Conservation (phyloP, 2,797 vertebrate species). For the Argentina silus region DNA sequence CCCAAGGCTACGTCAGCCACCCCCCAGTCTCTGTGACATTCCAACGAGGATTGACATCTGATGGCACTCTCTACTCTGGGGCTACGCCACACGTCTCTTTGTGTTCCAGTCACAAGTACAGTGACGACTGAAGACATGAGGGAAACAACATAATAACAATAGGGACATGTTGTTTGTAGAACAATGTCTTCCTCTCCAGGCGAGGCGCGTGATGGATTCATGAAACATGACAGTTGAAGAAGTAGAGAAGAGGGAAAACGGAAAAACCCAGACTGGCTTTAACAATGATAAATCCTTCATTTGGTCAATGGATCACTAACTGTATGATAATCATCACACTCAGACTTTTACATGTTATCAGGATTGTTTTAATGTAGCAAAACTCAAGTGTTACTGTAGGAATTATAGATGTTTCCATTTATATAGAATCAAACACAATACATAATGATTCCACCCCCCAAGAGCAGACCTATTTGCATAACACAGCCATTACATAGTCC, state of each 20-base stretch:
- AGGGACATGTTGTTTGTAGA: conserved; percentile 59
- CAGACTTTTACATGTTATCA: background rate
- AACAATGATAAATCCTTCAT: background rate
- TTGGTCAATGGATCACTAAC: background rate
- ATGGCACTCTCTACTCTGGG: conserved; percentile 65
- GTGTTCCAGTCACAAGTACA: conserved; percentile 65
- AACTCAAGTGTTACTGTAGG: background rate
- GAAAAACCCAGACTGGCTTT: conserved; percentile 7
- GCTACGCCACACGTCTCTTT: conserved; percentile 67
- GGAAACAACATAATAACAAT: conserved; percentile 49
- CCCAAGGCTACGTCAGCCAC: conserved; percentile 43
- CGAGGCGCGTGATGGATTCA: conserved; percentile 52
- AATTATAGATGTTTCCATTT: background rate
- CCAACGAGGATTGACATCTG: conserved; percentile 65
- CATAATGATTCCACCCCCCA: background rate
- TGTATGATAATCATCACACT: background rate
- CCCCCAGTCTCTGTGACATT: conserved; percentile 61
- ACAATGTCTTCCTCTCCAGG: conserved; percentile 48
- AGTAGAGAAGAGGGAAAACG: conserved; percentile 15
- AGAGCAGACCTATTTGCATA: background rate
- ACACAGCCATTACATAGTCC: conserved; percentile 1
- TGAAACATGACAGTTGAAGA: conserved; percentile 70
- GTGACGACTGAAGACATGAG: conserved; percentile 54
- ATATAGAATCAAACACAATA: background rate
- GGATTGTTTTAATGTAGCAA: background rate